Evolutionary conservation across 2,113 vertebrate species (phyloP).

Genomic region (Neotragus pygmaeus): DNA sequence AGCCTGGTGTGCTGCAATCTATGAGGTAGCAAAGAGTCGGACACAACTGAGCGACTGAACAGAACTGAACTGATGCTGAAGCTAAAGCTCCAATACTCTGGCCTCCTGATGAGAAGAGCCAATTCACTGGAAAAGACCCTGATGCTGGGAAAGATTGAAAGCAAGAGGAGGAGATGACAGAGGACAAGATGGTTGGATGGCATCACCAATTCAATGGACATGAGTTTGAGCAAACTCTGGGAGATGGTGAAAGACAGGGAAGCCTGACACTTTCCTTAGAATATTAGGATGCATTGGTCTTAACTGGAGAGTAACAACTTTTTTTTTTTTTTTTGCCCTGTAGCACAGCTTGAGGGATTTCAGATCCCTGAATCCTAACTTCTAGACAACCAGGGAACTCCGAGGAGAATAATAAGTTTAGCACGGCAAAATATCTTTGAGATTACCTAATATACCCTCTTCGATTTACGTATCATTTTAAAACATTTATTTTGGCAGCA

Average conservation of each 20-base stretch:
- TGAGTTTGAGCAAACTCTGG: neutral
- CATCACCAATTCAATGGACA: neutral
- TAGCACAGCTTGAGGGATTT: neutral
- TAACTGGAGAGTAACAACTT: neutral
- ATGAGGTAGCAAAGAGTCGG: neutral
- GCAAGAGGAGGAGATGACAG: neutral
- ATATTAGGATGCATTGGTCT: neutral
- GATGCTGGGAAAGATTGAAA: neutral
- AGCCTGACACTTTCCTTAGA: neutral
- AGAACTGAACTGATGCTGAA: neutral
- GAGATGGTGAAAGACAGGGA: neutral
- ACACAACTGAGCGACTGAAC: rapidly evolving
- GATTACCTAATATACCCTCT: constrained; percentile 19
- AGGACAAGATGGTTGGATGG: neutral
- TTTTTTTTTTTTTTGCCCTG: neutral
- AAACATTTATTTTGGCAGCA: neutral
- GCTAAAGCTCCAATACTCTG: neutral
- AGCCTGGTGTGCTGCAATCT: neutral
- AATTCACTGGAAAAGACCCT: neutral
- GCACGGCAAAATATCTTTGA: neutral
- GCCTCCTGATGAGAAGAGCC: neutral
- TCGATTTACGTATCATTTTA: neutral
- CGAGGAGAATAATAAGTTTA: neutral
- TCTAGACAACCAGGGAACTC: neutral
- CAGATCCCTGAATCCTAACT: neutral